phyloP scores from a whole-genome alignment of 2,113 vertebrate genomes.

The Felis catus region DNA sequence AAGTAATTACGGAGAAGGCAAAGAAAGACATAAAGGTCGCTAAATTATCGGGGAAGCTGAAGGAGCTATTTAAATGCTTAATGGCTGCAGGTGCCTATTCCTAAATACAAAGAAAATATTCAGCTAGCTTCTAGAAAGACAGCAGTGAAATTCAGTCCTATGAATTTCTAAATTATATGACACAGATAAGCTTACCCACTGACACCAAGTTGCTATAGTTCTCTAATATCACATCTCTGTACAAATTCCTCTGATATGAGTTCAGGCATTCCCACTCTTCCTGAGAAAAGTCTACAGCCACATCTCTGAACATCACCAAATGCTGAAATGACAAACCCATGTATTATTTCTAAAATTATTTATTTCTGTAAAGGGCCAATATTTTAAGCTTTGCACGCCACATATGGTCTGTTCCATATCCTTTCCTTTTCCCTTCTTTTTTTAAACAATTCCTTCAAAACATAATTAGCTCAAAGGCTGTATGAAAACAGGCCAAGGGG shows the following conservation, averaged over 20 bases:
- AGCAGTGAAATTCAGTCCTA: neutral
- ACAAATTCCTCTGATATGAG: conserved; percentile 65
- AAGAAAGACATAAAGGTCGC: neutral
- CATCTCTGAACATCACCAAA: conserved; percentile 75
- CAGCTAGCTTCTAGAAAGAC: neutral
- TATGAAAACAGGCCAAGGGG: neutral
- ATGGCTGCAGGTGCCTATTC: neutral
- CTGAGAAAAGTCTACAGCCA: conserved; percentile 73
- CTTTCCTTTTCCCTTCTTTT: neutral
- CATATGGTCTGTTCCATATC: neutral
- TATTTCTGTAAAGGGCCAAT: neutral
- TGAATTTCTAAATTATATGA: conserved; percentile 36
- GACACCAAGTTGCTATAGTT: conserved; percentile 76
- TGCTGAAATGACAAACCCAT: conserved; percentile 65
- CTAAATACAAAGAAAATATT: conserved; percentile 32
- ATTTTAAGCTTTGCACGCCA: neutral
- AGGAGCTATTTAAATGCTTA: neutral
- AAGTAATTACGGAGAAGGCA: neutral
- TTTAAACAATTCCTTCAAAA: conserved; percentile 21
- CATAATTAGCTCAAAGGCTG: neutral
- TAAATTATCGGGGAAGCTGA: neutral
- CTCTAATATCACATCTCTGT: conserved; percentile 75
- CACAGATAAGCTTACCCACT: conserved; percentile 63
- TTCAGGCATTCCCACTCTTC: conserved; percentile 76
- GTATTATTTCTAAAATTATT: neutral